Evolutionary conservation across 2,113 vertebrate species (phyloP), one percentile per base, ranked within the genome.

Genomic region (Puffinus mauretanicus): DNA sequence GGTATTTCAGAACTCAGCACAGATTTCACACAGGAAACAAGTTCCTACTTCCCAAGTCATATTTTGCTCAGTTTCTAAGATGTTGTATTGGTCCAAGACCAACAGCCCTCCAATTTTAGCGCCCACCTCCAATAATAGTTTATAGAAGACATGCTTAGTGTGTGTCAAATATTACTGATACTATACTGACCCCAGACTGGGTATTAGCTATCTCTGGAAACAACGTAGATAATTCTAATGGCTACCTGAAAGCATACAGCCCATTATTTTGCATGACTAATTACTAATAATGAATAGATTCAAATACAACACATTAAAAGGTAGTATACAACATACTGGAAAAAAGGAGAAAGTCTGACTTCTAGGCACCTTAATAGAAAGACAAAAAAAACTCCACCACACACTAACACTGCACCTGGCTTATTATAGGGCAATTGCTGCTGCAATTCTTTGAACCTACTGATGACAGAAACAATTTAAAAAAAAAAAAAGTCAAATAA

Each of bases 361-460:
- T 78, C 26, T 40, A 84, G 38, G 18, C 13, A 93, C 13, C 15
- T 61, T 88, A 78, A 62, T 66, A 89, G 69, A 75, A 65, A 57
- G 22, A 10, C 7, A 1, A 9, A 24, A 13, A 14, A 16, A 34
- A 0, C 3, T 4, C 16, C 38, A 65, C 58, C 30, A 51, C 38
- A 47, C 30, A 38, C 36, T 51, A 71, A 47, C 16, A 25, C 44
- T 64, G 86, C 94, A 97, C 83, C 93, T 96, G 90, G 94, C 25
- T 97, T 96, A 67, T 93, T 93, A 94, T 22, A 71, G 51, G 30
- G 62, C 61, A 93, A 83, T 66, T 84, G 65, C 54, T 69, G 51
- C 69, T 79, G 60, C 77, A 84, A 36, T 80, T 92, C 85, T 97
- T 96, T 95, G 92, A 90, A 94, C 47, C 14, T 86, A 71, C 62